Conservation (phyloP, 1,140 invertebrate genomes). For the Acromyrmex charruanus region DNA sequence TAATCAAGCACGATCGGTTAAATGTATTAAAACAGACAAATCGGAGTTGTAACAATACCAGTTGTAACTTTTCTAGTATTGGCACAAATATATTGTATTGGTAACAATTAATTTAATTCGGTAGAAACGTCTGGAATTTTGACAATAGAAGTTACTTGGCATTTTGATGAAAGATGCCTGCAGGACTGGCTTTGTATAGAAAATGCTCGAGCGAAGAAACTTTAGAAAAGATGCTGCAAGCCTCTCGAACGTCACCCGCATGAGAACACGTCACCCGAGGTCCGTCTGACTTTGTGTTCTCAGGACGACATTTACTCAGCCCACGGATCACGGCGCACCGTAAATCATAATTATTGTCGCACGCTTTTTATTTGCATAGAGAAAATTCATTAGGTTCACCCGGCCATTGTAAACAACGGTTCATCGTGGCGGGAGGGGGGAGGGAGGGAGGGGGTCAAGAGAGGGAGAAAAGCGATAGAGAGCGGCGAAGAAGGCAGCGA, state of each 20-base stretch:
- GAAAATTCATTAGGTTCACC: slow-evolving; percentile 72
- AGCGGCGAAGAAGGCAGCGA: slow-evolving; percentile 62
- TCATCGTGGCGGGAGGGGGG: slow-evolving; percentile 13
- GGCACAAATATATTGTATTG: too few species aligned
- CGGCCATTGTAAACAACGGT: slow-evolving; percentile 71
- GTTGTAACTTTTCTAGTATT: not conserved
- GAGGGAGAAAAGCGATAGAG: slow-evolving; percentile 26
- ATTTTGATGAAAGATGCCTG: not conserved
- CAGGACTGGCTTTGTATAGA: not conserved
- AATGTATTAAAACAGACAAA: not conserved
- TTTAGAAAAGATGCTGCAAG: not conserved
- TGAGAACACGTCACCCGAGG: not conserved
- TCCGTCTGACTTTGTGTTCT: slow-evolving; percentile 14
- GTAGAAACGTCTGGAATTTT: not conserved
- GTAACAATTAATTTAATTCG: not conserved
- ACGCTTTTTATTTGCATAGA: slow-evolving; percentile 69
- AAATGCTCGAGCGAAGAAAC: not conserved
- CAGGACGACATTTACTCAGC: slow-evolving; percentile 9
- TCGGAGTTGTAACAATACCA: not conserved
- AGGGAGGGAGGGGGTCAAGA: not conserved
- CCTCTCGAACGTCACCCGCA: not conserved
- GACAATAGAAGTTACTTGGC: not conserved
- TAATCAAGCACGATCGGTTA: not conserved
- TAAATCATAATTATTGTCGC: slow-evolving; percentile 74
- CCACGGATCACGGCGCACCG: slow-evolving; percentile 35